Evolutionary conservation across 2,113 vertebrate genomes (phyloP), one percentile per base, ranked within the genome.

Genomic region (Laticauda laticaudata): DNA sequence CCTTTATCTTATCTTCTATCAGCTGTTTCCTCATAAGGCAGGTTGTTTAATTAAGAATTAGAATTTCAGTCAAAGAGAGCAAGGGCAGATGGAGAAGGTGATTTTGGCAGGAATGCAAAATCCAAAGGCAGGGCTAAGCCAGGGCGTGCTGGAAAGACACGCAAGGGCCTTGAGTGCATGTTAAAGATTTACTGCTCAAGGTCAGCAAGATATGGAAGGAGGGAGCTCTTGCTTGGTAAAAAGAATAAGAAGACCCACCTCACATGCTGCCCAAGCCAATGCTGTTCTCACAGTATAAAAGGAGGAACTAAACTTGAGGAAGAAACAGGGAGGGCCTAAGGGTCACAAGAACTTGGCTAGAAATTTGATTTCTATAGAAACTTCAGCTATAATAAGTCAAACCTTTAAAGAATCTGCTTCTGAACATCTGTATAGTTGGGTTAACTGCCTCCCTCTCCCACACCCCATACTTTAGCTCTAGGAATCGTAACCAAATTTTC

Each of bases 1-100:
- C 95, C 88, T 81, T 93, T 97, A 97, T 97, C 97, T 96, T 90
- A 96, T 92, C 94, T 95, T 94, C 96, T 94, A 97, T 97, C 97
- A 96, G 96, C 94, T 93, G 91, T 95, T 96, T 97, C 96, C 97
- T 92, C 93, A 86, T 92, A 91, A 95, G 95, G 90, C 93, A 95
- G 91, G 57, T 88, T 94, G 96, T 96, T 96, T 96, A 97, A 97
- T 97, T 96, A 96, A 94, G 96, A 96, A 91, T 90, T 26, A 91
- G 93, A 95, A 95, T 45, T 93, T 91, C 55, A 5, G 90, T 95
- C 94, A 95, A 95, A 96, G 94, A 95, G 96, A 96, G 94, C 11
- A 94, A 94, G 96, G 96, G 96, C 95, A 95, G 89, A 81, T 0
- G 87, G 1, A 95, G 86, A 94, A 93, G 5, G n/a, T 57, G 61